Evolutionary conservation across 2,113 vertebrate genomes (phyloP).

Genomic region (Amia ocellicauda): DNA sequence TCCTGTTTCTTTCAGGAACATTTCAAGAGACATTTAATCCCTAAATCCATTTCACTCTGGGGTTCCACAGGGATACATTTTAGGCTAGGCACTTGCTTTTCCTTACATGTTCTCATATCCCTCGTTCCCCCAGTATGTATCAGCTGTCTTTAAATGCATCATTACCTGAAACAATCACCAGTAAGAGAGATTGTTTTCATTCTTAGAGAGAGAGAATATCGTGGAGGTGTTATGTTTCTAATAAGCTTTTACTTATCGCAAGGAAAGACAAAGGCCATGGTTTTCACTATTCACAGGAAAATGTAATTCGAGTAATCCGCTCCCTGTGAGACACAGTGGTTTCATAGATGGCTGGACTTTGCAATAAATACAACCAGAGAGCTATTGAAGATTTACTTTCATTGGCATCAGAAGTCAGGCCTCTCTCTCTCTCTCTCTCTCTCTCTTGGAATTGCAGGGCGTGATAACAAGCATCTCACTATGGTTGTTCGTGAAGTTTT

Average conservation of each 20-base stretch:
- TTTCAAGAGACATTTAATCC: constrained; percentile 30
- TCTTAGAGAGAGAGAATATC: too few relatives aligned
- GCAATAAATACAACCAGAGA: background rate
- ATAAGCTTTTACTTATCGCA: constrained; percentile 14
- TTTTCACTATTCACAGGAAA: background rate
- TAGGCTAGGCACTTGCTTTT: background rate
- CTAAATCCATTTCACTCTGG: background rate
- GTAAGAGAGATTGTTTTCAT: background rate
- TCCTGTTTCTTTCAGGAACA: constrained; percentile 34
- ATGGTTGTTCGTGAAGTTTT: too few relatives aligned
- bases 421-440: background rate
- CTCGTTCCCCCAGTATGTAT: background rate
- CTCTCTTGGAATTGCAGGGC: too few relatives aligned
- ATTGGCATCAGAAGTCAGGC: background rate
- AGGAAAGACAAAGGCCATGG: constrained; percentile 2
- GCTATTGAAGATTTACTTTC: constrained; percentile 3
- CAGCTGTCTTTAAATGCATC: too few relatives aligned
- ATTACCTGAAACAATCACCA: too few relatives aligned
- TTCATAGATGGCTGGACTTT: constrained; percentile 1
- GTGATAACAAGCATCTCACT: too few relatives aligned
- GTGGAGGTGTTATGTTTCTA: constrained; percentile 6
- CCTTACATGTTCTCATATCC: background rate
- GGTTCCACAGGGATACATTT: background rate
- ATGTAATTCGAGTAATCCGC: background rate
- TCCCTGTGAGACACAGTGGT: too few relatives aligned